Evolutionary conservation across 2,797 vertebrate species (phyloP).

Genomic region (Falco naumanni): DNA sequence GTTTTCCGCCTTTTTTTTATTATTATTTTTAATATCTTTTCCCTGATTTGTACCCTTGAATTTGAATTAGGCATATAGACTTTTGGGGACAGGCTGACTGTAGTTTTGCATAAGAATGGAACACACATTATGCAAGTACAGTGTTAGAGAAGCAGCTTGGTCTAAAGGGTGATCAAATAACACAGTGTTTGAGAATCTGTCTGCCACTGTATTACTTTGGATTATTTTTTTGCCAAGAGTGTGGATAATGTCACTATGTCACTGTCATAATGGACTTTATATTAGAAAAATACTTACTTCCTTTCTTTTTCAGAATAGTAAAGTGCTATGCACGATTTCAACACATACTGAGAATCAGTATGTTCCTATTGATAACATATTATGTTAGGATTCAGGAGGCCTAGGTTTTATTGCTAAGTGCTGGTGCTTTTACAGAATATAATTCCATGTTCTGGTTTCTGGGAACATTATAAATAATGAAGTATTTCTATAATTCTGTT

Average conservation of each 20-base stretch:
- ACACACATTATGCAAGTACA: fast-evolving
- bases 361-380: neutral
- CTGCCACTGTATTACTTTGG: neutral
- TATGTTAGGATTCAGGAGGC: neutral
- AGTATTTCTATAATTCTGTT: neutral
- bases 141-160: neutral
- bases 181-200: neutral
- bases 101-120: neutral
- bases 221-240: neutral
- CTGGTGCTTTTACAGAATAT: neutral
- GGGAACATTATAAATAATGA: neutral
- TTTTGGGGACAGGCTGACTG: neutral
- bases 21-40: neutral
- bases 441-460: neutral
- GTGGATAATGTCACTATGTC: neutral
- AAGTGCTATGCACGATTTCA: neutral
- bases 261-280: neutral
- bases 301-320: neutral
- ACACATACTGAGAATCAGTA: neutral
- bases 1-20: neutral
- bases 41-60: neutral
- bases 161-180: neutral
- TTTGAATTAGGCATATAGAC: neutral
- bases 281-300: neutral
- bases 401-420: neutral